phyloP scores from a whole-genome alignment of 2,888 invertebrate genomes.

The Periphyllus acericola region DNA sequence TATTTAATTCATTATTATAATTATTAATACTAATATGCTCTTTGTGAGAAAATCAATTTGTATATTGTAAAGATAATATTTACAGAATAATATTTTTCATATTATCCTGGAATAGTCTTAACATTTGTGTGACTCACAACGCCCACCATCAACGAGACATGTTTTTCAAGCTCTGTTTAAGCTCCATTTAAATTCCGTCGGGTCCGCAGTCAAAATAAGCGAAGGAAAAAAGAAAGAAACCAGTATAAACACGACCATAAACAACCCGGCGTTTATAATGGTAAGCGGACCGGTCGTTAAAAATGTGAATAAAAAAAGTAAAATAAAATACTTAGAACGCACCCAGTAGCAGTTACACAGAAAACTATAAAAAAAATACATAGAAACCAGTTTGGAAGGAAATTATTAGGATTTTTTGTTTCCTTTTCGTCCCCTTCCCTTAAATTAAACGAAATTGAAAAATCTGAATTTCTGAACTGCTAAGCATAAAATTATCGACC shows the following conservation, averaged over 20 bases:
- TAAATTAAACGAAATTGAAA: constrained; percentile 47
- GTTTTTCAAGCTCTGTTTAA: constrained; percentile 59
- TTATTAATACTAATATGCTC: not conserved
- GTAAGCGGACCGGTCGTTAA: constrained; percentile 61
- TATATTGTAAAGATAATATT: not conserved
- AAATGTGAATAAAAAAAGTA: constrained; percentile 58
- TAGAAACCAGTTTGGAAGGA: constrained; percentile 56
- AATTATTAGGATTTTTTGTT: constrained; percentile 52
- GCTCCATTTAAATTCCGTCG: constrained; percentile 59
- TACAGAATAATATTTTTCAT: not conserved
- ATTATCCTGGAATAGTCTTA: constrained; percentile 32
- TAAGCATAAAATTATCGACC: constrained; percentile 51
- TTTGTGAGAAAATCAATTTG: not conserved
- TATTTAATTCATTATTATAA: not conserved
- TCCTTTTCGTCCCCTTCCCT: constrained; percentile 28
- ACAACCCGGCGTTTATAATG: constrained; percentile 61
- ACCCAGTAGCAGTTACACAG: constrained; percentile 60
- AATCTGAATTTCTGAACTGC: constrained; percentile 48
- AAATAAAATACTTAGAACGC: constrained; percentile 61
- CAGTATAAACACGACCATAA: constrained; percentile 61
- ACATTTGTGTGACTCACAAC: constrained; percentile 53
- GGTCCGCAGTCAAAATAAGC: constrained; percentile 58
- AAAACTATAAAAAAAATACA: constrained; percentile 47
- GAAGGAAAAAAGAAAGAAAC: constrained; percentile 58
- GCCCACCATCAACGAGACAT: constrained; percentile 41